Percentiles rank a stretch among this genome's conserved stretches.
Evolutionary conservation across 2,888 invertebrate genomes (phyloP).

Genomic region (Agrotis clavis): DNA sequence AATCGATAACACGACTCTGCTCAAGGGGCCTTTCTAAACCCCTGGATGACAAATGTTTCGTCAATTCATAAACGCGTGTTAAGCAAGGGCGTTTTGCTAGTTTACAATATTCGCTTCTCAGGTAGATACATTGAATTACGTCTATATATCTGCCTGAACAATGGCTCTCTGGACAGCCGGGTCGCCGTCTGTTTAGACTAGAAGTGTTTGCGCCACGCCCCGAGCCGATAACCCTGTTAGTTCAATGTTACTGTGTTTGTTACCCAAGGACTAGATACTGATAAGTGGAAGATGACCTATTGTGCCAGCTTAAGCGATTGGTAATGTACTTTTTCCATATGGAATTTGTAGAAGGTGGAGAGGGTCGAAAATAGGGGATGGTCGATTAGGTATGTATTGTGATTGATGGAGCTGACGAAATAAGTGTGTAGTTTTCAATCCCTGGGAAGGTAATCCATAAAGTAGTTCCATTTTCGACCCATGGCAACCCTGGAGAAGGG

Average conservation of each 20-base stretch:
- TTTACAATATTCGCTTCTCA: neutral
- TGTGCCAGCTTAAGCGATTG: neutral
- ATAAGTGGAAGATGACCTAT: slow-evolving; percentile 17
- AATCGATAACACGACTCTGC: no score
- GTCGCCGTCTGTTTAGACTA: slow-evolving; percentile 58
- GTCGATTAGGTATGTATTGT: no score
- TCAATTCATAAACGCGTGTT: neutral
- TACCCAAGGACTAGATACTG: slow-evolving; percentile 35
- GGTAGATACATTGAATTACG: neutral
- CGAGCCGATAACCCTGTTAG: slow-evolving; percentile 46
- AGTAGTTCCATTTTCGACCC: no score
- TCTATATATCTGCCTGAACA: slow-evolving; percentile 13
- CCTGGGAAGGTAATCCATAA: no score
- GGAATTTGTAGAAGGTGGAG: neutral
- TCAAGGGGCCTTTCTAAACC: no score
- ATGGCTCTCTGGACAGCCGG: slow-evolving; percentile 15
- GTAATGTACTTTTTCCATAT: neutral
- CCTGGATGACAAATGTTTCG: neutral
- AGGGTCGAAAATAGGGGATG: no score
- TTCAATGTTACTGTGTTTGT: slow-evolving; percentile 53
- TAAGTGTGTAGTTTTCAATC: neutral
- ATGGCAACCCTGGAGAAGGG: no score
- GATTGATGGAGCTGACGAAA: neutral
- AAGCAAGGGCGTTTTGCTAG: neutral
- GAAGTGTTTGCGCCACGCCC: slow-evolving; percentile 61